These are phyloP conservation scores for Tipula unca DNA, from an alignment of 2,888 invertebrate genomes.

Conservation along the genomic window DNA sequence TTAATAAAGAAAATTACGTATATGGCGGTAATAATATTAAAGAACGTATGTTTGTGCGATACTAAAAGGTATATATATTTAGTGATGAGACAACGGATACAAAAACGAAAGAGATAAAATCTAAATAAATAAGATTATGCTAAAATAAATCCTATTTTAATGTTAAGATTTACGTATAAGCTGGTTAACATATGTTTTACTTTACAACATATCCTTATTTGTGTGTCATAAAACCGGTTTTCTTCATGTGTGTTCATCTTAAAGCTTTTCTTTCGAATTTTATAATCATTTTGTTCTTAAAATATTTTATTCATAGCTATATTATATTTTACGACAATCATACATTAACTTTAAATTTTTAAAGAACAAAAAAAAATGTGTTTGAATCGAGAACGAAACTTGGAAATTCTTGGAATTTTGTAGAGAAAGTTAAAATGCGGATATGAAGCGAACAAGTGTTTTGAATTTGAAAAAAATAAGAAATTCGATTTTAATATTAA, in stretches of 20 bases:
- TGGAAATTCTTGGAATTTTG: neutral
- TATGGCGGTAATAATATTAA: neutral
- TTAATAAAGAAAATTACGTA: neutral
- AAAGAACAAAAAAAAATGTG: neutral
- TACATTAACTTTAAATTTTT: neutral
- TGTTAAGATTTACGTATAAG: constrained; percentile 14
- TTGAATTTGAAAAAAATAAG: neutral
- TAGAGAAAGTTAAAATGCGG: too few species aligned
- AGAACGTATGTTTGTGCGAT: neutral
- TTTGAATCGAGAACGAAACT: neutral
- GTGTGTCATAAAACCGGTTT: neutral
- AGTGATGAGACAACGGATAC: neutral
- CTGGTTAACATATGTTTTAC: neutral
- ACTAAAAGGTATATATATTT: neutral
- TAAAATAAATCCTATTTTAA: constrained; percentile 14
- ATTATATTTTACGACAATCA: neutral
- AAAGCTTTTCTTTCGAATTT: neutral
- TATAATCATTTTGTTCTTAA: neutral
- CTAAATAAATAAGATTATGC: constrained; percentile 8
- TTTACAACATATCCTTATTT: neutral
- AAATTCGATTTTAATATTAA: neutral
- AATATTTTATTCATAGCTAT: neutral
- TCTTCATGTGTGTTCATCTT: neutral
- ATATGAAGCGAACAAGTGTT: neutral
- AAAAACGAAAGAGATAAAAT: neutral